Evolutionary conservation across 2,888 invertebrate species (phyloP).

Genomic region (Sipha maydis): DNA sequence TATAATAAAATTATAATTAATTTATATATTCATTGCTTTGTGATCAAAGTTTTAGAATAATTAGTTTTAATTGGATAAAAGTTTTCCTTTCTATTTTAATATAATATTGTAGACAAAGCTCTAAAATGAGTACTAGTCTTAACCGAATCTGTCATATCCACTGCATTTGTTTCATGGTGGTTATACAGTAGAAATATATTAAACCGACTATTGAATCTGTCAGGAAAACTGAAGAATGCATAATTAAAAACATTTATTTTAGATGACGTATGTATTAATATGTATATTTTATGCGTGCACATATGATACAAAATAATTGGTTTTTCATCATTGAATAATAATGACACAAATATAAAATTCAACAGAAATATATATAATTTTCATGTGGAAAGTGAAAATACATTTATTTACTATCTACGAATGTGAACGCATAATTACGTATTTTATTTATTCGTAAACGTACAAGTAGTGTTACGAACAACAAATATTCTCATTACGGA

Average conservation of each 20-base stretch:
- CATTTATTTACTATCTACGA: too few species aligned
- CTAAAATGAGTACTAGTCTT: neutral
- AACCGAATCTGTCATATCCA: neutral
- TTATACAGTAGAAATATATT: neutral
- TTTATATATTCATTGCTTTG: neutral
- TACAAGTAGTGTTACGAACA: too few species aligned
- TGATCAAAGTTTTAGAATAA: conserved; percentile 4
- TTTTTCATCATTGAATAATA: neutral
- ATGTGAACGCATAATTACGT: too few species aligned
- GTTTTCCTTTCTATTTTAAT: neutral
- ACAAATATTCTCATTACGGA: too few species aligned
- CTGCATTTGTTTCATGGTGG: neutral
- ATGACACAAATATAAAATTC: neutral
- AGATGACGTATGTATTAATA: neutral
- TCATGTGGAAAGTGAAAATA: too few species aligned
- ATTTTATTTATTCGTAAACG: too few species aligned
- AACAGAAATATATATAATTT: neutral
- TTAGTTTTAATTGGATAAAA: conserved; percentile 3
- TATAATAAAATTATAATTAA: neutral
- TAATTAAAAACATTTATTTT: neutral
- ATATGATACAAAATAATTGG: too few species aligned
- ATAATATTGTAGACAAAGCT: neutral
- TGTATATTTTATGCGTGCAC: neutral
- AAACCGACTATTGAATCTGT: too few species aligned
- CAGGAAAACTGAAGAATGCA: neutral